Evolutionary conservation across 2,797 vertebrate genomes (phyloP), one percentile per base, ranked within the genome.

Genomic region (Varecia variegata): DNA sequence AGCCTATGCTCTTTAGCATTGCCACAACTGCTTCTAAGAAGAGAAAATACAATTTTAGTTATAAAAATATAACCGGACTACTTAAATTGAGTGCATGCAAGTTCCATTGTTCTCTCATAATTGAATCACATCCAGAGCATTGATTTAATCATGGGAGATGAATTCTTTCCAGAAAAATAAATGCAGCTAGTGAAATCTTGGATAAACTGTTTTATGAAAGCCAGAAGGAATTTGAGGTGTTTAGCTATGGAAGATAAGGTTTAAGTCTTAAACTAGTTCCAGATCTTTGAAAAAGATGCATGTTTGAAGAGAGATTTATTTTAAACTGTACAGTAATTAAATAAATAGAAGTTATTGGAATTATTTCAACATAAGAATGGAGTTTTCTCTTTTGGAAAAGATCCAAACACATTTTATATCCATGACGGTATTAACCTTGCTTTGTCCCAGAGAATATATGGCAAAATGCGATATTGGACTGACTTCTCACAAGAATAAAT

Each of bases 21-120:
- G n/a, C 18, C 23, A 68, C 70, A 92, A 56, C 0, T 47, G n/a
- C 30, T 67, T 81, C 32, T 30, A 58, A 70, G 35, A 82, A 81
- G 80, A 82, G 20, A 90, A 7, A 52, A 21, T 7, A 73, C 25
- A 54, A 52, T 92, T 91, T 96, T 89, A 77, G 56, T 79, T 96
- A 58, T 8, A 84, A 84, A 84, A 86, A 79, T 47, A 86, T 32
- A 86, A 43, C n/a, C 43, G 47, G 8, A 62, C 13, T 74, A 23
- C 27, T 23, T 56, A 45, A 84, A 71, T 17, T 71, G 71, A 94
- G 32, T 7, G 23, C 32, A 77, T 38, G 3, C 9, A 58, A 8
- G 18, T 68, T 89, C 7, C 12, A 18, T 56, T 96, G 45, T 23
- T 95, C 27, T 87, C 70, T 68, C 38, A 27, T 62, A 13, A 21